A percentile compares a stretch with the other conserved stretches of the same genome.
These are phyloP conservation scores for Campoletis raptor DNA, from an alignment of 2,888 invertebrate genomes.

Conservation along the genomic window DNA sequence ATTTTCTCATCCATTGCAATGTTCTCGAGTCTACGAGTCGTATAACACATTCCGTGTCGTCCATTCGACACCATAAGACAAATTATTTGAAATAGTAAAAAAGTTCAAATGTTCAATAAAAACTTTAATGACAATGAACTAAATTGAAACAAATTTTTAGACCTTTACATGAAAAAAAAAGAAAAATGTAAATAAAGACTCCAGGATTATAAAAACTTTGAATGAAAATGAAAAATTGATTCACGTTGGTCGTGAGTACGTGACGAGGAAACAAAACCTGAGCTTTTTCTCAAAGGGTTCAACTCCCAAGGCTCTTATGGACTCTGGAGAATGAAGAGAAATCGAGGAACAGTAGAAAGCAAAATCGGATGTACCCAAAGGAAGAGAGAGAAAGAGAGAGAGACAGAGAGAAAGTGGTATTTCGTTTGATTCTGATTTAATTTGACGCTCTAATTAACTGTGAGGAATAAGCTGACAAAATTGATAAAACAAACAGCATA, in stretches of 20 bases:
- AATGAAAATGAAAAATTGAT: neutral
- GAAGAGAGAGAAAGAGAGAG: constrained; percentile 34
- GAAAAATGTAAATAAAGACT: neutral
- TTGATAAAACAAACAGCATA: neutral
- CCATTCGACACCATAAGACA: neutral
- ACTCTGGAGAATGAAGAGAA: constrained; percentile 42
- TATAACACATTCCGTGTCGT: neutral
- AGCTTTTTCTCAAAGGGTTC: constrained; percentile 47
- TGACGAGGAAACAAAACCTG: constrained; percentile 26
- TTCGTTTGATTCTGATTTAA: constrained; percentile 62
- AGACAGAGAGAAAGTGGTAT: constrained; percentile 39
- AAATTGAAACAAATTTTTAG: neutral
- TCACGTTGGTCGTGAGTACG: constrained; percentile 10
- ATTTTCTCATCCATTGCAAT: constrained; percentile 6
- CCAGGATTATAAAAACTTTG: neutral
- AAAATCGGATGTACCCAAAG: constrained; percentile 19
- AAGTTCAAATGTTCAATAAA: neutral
- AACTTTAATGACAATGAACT: neutral
- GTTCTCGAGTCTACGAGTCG: neutral
- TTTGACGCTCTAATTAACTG: constrained; percentile 15
- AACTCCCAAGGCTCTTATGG: constrained; percentile 45
- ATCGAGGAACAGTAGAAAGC: constrained; percentile 29
- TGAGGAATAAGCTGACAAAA: neutral
- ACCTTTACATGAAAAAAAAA: neutral
- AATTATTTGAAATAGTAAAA: neutral